Evolutionary conservation across 2,113 vertebrate genomes (phyloP), one percentile per base, ranked within the genome.

Genomic region (Plestiodon gilberti): DNA sequence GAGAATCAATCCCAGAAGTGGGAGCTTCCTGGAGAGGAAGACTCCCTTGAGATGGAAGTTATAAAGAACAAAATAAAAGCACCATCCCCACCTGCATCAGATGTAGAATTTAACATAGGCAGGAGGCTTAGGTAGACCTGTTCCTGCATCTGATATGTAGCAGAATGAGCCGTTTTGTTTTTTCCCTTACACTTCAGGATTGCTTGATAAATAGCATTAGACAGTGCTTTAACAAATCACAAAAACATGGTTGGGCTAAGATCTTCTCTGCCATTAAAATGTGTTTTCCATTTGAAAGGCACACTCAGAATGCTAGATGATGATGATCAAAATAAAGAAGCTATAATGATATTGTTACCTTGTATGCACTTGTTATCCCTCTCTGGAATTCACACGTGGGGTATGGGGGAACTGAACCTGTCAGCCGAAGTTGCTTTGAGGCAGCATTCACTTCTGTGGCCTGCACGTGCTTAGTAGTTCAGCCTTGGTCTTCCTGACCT

Each of bases 401-500:
- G 23, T 57, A 43, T 69, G 17, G 11, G 55, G 67, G 88, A 88
- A 78, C 65, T 9, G 67, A 67, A 85, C 55, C 8, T 38, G 33
- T 59, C 0, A 83, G 33, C 88, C 87, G 69, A 84, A 0, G 77
- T 74, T 89, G 79, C 15, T 76, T 82, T 3, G 62, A 79, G 55
- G 22, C 59, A 89, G 14, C 3, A 88, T 65, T 93, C 84, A 82
- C 25, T 93, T 87, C 40, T 0, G 0, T n/a, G 78, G 88, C 40
- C 75, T 28, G 61, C 38, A 57, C 74, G 93, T 87, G 79, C 76
- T 88, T 75, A 92, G 82, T 25, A 90, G 43, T 88, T 86, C 82
- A 40, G 48, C 69, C 64, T 78, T 83, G 79, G 28, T 87, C 23
- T 92, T 1, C 4, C 10, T 91, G 82, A 59, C 67, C 35, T 89